phyloP scores from a whole-genome alignment of 2,888 invertebrate species.

The Thymelicus sylvestris region DNA sequence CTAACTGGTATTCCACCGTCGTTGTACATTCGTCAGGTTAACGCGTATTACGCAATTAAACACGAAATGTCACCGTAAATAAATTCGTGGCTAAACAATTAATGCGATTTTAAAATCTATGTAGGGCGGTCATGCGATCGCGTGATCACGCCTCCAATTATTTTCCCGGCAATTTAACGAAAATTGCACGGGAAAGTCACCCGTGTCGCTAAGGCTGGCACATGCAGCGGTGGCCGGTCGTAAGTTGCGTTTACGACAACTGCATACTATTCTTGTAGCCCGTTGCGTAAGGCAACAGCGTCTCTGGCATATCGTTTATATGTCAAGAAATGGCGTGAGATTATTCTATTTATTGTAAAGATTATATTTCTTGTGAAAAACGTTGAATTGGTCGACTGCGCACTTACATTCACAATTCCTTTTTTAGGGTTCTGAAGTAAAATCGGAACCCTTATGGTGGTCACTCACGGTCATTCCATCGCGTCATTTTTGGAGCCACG shows the following conservation, averaged over 20 bases:
- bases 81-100: slow-evolving; percentile 8
- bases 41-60: slow-evolving; percentile 25
- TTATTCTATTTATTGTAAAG: not conserved
- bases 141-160: slow-evolving; percentile 61
- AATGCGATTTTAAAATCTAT: slow-evolving; percentile 37
- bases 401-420: not conserved
- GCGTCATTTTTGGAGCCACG: no score
- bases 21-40: slow-evolving; percentile 2
- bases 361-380: slow-evolving; percentile 4
- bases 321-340: slow-evolving; percentile 5
- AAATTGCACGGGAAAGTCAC: slow-evolving; percentile 71
- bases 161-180: slow-evolving; percentile 67
- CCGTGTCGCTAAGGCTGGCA: slow-evolving; percentile 52
- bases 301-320: slow-evolving; percentile 40
- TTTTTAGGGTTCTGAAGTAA: no score
- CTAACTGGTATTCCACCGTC: slow-evolving; percentile 7
- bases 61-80: slow-evolving; percentile 31
- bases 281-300: slow-evolving; percentile 44
- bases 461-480: no score
- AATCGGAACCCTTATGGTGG: no score
- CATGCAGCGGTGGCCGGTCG: slow-evolving; percentile 50
- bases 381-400: not conserved
- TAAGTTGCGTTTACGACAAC: slow-evolving; percentile 6
- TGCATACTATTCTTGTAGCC: slow-evolving; percentile 16
- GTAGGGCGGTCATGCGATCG: slow-evolving; percentile 58